Percentiles rank a stretch among this genome's conserved stretches.
Conservation (phyloP, 2,888 invertebrate genomes). For the Anoplius nigerrimus region DNA sequence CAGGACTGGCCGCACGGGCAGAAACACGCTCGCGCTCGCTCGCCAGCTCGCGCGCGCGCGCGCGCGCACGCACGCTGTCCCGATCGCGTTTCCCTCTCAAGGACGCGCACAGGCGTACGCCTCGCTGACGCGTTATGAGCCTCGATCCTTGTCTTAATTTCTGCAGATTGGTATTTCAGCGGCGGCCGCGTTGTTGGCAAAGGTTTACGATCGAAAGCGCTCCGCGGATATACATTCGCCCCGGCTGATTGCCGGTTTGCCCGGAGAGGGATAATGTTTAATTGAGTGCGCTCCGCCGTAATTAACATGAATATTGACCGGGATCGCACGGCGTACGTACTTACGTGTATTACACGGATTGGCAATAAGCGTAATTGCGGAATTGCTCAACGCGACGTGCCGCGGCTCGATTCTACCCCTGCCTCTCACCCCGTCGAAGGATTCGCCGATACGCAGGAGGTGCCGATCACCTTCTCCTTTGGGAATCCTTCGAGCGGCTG, state of each 20-base stretch:
- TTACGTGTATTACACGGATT: conserved; percentile 37
- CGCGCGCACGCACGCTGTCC: no score
- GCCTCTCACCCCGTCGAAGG: conserved; percentile 29
- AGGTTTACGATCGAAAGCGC: conserved; percentile 34
- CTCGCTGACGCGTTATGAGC: background rate
- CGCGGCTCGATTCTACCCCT: conserved; percentile 47
- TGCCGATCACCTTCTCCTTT: conserved; percentile 16
- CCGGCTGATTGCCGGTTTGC: conserved; percentile 29
- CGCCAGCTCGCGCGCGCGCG: no score
- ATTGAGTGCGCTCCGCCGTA: conserved; percentile 51
- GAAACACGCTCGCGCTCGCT: no score
- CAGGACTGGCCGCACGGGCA: no score
- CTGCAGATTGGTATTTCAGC: conserved; percentile 27
- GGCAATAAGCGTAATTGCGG: conserved; percentile 63
- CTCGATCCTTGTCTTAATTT: conserved; percentile 36
- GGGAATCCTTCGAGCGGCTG: conserved; percentile 14
- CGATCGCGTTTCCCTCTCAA: conserved; percentile 20
- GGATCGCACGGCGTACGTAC: conserved; percentile 43
- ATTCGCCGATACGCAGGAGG: background rate
- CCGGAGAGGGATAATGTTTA: conserved; percentile 48
- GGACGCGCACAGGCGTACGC: conserved; percentile 28
- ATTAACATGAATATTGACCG: conserved; percentile 57
- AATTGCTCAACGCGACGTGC: conserved; percentile 55
- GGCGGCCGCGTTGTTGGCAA: background rate
- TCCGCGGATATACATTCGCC: conserved; percentile 22